Evolutionary conservation across 1,140 invertebrate species (phyloP).

Genomic region (Cotesia vestalis): DNA sequence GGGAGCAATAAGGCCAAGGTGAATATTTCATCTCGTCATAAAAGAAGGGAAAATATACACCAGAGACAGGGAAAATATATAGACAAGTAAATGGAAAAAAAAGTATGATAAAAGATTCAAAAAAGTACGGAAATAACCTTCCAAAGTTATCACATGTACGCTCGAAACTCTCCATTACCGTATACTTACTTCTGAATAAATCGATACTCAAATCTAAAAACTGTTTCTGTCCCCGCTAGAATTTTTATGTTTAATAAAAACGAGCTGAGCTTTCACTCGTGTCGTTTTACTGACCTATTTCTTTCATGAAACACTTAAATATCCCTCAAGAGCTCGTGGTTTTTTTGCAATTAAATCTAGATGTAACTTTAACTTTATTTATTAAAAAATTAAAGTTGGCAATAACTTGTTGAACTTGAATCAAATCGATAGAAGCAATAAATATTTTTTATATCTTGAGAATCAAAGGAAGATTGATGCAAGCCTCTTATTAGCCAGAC

Average conservation of each 20-base stretch:
- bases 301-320: too few species aligned
- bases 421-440: too few species aligned
- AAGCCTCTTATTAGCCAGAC: neutral
- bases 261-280: too few species aligned
- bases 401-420: constrained; percentile 2
- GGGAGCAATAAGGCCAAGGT: constrained; percentile 29
- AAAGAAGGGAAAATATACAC: constrained; percentile 22
- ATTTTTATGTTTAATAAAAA: too few species aligned
- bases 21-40: constrained; percentile 30
- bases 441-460: neutral
- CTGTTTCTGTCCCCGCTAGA: too few species aligned
- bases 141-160: neutral
- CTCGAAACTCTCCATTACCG: neutral
- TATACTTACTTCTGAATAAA: neutral
- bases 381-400: too few species aligned
- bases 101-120: constrained; percentile 9
- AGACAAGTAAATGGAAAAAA: constrained; percentile 21
- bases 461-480: constrained; percentile 12
- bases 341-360: too few species aligned
- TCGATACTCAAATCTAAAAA: too few species aligned
- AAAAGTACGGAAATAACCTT: neutral
- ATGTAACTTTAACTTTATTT: too few species aligned
- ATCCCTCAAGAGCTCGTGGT: too few species aligned
- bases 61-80: constrained; percentile 19
- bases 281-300: too few species aligned